These are phyloP conservation scores for Leucophora obtusa DNA, from an alignment of 2,888 invertebrate species.

Conservation along the genomic window DNA sequence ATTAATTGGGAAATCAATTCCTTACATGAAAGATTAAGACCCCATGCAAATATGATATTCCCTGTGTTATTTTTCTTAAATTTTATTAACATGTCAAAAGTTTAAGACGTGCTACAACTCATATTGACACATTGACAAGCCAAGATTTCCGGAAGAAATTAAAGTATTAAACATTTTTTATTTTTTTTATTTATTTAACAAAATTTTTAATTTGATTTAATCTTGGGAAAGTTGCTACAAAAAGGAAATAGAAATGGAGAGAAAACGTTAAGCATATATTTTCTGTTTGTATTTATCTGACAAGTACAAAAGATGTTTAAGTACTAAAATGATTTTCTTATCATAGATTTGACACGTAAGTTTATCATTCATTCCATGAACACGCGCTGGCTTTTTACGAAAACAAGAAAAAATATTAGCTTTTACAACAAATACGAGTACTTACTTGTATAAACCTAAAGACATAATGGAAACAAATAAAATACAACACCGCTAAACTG, in stretches of 20 bases:
- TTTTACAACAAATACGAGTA: background rate
- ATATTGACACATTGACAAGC: background rate
- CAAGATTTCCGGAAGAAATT: slow-evolving; percentile 22
- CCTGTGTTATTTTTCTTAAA: background rate
- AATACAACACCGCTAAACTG: background rate
- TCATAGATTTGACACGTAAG: slow-evolving; percentile 26
- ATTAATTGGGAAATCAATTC: too few species aligned
- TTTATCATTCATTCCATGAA: background rate
- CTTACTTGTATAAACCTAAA: background rate
- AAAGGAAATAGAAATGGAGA: background rate
- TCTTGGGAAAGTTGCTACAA: background rate
- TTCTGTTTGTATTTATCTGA: background rate
- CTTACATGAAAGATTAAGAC: background rate
- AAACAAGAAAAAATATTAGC: background rate
- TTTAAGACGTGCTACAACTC: background rate
- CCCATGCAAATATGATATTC: background rate
- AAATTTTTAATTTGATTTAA: slow-evolving; percentile 8
- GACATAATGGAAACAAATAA: background rate
- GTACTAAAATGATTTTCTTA: slow-evolving; percentile 20
- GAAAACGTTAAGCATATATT: background rate
- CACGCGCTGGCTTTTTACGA: background rate
- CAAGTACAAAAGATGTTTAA: slow-evolving; percentile 4
- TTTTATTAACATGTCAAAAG: too few species aligned
- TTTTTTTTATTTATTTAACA: background rate
- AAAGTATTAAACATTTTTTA: background rate